Base-by-base conservation (phyloP, 2,797 vertebrate genomes). In the Morelia viridis region DNA sequence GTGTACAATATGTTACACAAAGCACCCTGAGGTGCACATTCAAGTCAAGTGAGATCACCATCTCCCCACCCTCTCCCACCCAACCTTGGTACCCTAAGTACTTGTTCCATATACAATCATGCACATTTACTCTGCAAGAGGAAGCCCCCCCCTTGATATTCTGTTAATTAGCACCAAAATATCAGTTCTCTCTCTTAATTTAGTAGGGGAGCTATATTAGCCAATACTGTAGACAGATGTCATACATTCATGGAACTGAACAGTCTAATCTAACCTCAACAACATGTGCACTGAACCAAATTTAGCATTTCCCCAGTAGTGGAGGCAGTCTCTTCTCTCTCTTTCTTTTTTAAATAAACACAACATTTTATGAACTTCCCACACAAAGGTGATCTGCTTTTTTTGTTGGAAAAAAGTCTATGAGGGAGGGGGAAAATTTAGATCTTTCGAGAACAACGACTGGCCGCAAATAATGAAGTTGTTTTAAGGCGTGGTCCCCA, bases 381-480 rank as follows among this genome's bases (percentile, higher is more conserved):
- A 98, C 98, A 97, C 98, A 98, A 95, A 98, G 98, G 96, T 99
- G 98, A 96, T 98, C 98, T 96, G 97, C 97, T 96, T 98, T 99
- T 97, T 99, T 98, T 94, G 98, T 96, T 94, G 99, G 98, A 97
- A 99, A 98, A 95, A 99, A 98, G 93, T 98, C 98, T 94, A 99
- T 97, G 96, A 98, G 97, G 85, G 98, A 97, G 87, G 98, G 97
- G 94, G 98, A 98, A 96, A 98, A 98, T 95, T 99, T 98, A 11
- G 99, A 98, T 97, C 99, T 98, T 96, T 99, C 99, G 90, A 99
- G 98, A 94, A 99, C 99, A 93, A 99, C 99, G 91, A 99, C 99
- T n/a, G 99, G 99, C 96, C 98, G 98, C 97, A 99, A 98, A 97
- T 99, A 99, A 98, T 99, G 99, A 94, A 99, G 98, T 96, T 99